Conservation (phyloP, 2,113 vertebrate species). For the Sphaerodactylus townsendi region DNA sequence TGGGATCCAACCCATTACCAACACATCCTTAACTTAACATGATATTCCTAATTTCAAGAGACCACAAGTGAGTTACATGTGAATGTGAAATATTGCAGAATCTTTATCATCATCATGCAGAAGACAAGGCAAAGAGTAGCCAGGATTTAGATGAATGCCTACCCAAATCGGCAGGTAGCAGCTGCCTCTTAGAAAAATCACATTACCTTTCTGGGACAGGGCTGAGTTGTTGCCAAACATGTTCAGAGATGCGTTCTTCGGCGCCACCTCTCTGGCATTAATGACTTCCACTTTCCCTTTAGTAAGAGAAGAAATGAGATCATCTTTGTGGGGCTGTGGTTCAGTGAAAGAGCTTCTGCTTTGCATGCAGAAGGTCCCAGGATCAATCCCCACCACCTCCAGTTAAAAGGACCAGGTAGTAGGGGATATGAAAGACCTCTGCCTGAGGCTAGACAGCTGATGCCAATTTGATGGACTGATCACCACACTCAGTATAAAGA, state of each 20-base stretch:
- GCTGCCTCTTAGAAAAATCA: not conserved
- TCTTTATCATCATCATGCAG: not conserved
- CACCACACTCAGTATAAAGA: too few species aligned
- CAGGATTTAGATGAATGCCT: not conserved
- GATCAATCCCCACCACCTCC: too few species aligned
- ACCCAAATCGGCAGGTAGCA: not conserved
- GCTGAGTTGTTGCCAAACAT: slow-evolving; percentile 86
- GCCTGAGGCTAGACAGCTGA: too few species aligned
- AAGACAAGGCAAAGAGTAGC: not conserved
- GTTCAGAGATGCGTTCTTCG: slow-evolving; percentile 61
- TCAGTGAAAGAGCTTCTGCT: too few species aligned
- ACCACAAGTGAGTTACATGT: not conserved
- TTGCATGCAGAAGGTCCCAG: too few species aligned
- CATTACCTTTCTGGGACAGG: slow-evolving; percentile 81
- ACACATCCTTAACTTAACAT: too few species aligned
- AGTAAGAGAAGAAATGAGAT: not conserved
- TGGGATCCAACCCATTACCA: too few species aligned
- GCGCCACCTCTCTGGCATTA: slow-evolving; percentile 90
- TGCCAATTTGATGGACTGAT: too few species aligned
- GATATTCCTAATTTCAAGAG: not conserved
- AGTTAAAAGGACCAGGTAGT: too few species aligned
- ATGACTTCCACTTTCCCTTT: slow-evolving; percentile 88
- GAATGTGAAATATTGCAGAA: not conserved
- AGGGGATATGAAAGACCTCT: too few species aligned
- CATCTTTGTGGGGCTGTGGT: not conserved